A percentile compares a stretch with the other conserved stretches of the same genome.
Conservation (phyloP, 1,140 invertebrate genomes). For the Diuraphis noxia region DNA sequence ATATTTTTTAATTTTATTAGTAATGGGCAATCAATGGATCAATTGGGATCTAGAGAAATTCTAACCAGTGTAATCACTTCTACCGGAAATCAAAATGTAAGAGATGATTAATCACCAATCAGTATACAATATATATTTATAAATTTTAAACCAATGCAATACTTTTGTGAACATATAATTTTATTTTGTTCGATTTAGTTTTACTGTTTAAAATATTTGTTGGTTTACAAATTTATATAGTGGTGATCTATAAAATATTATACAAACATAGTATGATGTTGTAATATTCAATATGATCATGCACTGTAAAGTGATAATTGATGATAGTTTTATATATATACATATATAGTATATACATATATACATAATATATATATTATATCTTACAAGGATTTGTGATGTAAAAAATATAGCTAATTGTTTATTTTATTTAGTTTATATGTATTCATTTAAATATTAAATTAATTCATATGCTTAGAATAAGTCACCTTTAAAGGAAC, state of each 20-base stretch:
- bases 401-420: constrained; percentile 31
- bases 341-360: too few species aligned
- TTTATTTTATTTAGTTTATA: not conserved
- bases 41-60: constrained; percentile 40
- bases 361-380: not conserved
- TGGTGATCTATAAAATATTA: not conserved
- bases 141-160: not conserved
- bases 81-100: constrained; percentile 35
- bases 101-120: constrained; percentile 16
- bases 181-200: not conserved
- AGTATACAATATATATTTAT: not conserved
- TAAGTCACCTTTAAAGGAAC: not conserved
- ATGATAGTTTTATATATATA: not conserved
- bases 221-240: not conserved
- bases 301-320: not conserved
- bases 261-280: not conserved
- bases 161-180: not conserved
- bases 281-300: not conserved
- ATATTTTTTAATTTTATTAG: not conserved
- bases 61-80: constrained; percentile 43
- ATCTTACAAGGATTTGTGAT: not conserved
- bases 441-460: not conserved
- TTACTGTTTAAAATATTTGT: not conserved
- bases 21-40: constrained; percentile 31
- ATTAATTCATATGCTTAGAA: not conserved